phyloP scores from a whole-genome alignment of 2,113 vertebrate species.

The Perca schrenkii region DNA sequence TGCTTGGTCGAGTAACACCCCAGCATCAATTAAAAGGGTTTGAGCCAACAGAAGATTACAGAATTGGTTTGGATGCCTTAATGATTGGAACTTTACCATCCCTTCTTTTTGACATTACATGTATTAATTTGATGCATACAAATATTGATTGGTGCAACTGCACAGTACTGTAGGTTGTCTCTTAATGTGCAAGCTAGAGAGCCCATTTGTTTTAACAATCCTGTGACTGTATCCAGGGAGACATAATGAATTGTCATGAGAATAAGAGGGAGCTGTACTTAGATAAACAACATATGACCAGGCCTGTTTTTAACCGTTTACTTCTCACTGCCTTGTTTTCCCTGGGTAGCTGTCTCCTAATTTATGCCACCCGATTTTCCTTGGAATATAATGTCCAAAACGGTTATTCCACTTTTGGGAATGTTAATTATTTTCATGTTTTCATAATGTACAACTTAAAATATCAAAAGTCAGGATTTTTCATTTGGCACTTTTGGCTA shows the following conservation, averaged over 20 bases:
- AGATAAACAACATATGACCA: slow-evolving; percentile 71
- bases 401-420: background rate
- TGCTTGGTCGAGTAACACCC: slow-evolving; percentile 4
- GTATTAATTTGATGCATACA: background rate
- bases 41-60: background rate
- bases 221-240: slow-evolving; percentile 33
- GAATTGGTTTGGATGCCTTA: background rate
- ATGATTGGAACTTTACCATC: background rate
- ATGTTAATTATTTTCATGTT: background rate
- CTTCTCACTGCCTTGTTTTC: slow-evolving; percentile 20
- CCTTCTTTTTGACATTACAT: background rate
- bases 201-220: slow-evolving; percentile 20
- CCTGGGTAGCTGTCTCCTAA: background rate
- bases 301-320: slow-evolving; percentile 39
- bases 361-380: background rate
- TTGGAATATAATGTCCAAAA: background rate
- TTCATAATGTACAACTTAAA: background rate
- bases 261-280: slow-evolving; percentile 33
- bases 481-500: background rate
- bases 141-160: background rate
- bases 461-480: background rate
- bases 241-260: slow-evolving; percentile 59
- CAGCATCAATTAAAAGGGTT: background rate
- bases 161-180: background rate
- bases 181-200: background rate